A percentile compares a stretch with the other conserved stretches of the same genome.
phyloP scores from a whole-genome alignment of 2,797 vertebrate genomes.

The Centroberyx gerrardi region DNA sequence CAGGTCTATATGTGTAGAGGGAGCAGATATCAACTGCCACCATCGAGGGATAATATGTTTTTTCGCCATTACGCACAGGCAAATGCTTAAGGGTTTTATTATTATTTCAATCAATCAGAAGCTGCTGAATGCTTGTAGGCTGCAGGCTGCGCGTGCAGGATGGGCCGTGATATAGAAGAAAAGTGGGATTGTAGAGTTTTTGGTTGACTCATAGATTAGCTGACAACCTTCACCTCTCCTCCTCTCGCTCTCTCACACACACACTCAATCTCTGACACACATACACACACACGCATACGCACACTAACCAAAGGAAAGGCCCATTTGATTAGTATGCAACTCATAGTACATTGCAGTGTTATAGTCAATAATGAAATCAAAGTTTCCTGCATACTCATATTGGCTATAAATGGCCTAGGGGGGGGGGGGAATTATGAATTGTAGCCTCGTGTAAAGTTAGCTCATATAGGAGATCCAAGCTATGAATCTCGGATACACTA shows the following conservation, averaged over 20 bases:
- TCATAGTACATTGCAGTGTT: conserved; percentile 65
- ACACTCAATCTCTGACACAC: neutral
- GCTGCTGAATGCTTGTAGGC: neutral
- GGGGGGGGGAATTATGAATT: neutral
- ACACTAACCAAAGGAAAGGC: conserved; percentile 16
- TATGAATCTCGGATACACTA: conserved; percentile 34
- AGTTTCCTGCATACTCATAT: conserved; percentile 36
- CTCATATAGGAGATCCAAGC: conserved; percentile 9
- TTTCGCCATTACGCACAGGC: conserved; percentile 10
- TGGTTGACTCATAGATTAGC: conserved; percentile 27
- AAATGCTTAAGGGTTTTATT: neutral
- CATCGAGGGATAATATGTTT: neutral
- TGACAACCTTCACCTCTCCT: conserved; percentile 1
- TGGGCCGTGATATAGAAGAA: neutral
- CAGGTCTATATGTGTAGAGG: conserved; percentile 19
- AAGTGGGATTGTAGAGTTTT: conserved; percentile 11
- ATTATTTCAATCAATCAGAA: conserved; percentile 14
- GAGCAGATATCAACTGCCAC: neutral
- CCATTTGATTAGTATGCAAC: conserved; percentile 73
- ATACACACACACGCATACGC: neutral
- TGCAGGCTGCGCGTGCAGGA: neutral
- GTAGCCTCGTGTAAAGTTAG: neutral
- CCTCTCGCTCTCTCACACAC: neutral
- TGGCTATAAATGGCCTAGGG: neutral
- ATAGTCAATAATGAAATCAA: conserved; percentile 59